Percentiles rank a stretch among this genome's conserved stretches.
phyloP scores from a whole-genome alignment of 2,113 vertebrate species.

The Mustela lutreola region DNA sequence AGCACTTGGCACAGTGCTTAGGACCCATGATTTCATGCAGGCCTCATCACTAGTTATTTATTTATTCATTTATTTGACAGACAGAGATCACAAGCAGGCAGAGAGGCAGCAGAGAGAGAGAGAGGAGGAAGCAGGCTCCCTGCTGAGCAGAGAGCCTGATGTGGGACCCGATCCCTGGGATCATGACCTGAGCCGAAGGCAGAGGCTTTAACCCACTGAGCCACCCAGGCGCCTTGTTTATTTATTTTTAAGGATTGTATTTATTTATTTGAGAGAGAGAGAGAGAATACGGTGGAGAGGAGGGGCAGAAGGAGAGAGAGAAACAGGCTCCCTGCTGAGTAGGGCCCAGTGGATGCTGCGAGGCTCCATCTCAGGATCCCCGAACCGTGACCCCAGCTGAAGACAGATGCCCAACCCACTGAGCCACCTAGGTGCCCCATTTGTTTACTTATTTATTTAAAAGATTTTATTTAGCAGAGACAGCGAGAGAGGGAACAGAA shows the following conservation, averaged over 20 bases:
- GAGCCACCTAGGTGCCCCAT: background rate
- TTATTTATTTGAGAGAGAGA: too few species aligned
- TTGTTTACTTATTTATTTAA: background rate
- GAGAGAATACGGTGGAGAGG: too few species aligned
- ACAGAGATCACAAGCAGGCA: background rate
- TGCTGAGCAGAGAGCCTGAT: background rate
- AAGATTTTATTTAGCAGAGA: too few species aligned
- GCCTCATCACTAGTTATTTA: background rate
- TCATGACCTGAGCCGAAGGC: background rate
- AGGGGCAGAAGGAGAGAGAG: background rate
- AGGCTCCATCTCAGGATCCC: background rate
- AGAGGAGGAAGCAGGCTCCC: background rate
- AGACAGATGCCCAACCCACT: background rate
- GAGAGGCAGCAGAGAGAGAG: background rate
- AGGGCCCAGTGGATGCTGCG: background rate
- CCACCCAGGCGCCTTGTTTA: too few species aligned
- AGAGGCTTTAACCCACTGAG: background rate
- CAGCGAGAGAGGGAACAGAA: too few species aligned
- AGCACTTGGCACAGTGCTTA: background rate
- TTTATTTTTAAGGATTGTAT: too few species aligned
- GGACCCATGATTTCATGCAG: background rate
- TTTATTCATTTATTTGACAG: background rate
- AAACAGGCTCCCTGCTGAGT: background rate
- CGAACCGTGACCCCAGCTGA: background rate
- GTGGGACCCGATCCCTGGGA: accelerated